Conservation (phyloP, 1,140 invertebrate species). For the Sarcophaga peregrina region DNA sequence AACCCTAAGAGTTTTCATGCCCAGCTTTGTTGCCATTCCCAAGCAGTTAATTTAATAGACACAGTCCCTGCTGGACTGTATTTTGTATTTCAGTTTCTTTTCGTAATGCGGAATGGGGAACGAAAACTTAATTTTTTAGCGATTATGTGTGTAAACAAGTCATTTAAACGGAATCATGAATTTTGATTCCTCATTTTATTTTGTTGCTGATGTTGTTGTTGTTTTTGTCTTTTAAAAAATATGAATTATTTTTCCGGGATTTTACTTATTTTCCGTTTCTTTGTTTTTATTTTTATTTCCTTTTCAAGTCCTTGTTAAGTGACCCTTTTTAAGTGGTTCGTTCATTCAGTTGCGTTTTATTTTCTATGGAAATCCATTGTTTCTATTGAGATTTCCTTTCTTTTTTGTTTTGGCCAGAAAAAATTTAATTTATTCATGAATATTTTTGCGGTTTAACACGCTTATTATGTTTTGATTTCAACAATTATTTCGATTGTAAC, state of each 20-base stretch:
- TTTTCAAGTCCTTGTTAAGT: conserved; percentile 2
- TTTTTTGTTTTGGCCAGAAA: not conserved
- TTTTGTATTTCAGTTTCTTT: not conserved
- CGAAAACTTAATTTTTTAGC: conserved; percentile 39
- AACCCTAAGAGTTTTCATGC: not conserved
- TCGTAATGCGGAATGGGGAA: not conserved
- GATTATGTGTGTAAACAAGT: conserved; percentile 37
- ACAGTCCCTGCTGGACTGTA: not conserved
- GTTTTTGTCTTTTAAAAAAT: conserved; percentile 1
- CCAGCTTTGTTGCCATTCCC: not conserved
- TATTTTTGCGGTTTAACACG: conserved; percentile 37
- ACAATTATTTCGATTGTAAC: not conserved
- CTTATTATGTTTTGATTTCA: conserved; percentile 18
- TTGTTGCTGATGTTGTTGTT: not conserved
- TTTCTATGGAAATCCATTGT: not conserved
- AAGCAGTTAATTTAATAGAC: conserved; percentile 32
- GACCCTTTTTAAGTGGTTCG: conserved; percentile 29
- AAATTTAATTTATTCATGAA: conserved; percentile 37
- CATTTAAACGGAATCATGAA: conserved; percentile 10
- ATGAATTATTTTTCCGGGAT: conserved; percentile 16
- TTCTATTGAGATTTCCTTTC: not conserved
- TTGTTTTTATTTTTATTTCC: not conserved
- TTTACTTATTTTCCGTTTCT: not conserved
- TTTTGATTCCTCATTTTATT: not conserved
- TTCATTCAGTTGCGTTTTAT: not conserved